Base-by-base conservation (phyloP, 1,140 invertebrate species). In the Zaprionus gabonicus region DNA sequence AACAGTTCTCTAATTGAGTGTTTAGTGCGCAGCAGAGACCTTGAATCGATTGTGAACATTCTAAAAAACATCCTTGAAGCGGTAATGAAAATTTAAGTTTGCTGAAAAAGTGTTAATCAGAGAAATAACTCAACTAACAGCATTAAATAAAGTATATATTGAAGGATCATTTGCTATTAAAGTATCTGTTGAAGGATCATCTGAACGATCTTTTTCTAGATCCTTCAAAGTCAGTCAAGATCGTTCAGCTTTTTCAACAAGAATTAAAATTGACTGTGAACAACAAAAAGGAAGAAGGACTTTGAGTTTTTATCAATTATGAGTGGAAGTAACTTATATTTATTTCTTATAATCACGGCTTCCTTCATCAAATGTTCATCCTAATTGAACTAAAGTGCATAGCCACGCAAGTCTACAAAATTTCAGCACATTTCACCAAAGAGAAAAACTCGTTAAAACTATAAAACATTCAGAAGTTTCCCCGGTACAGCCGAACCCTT, bases 61-160 rank as follows among this genome's bases (percentile, higher is more conserved):
- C 5, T 23, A 1, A 23, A 13, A 53, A 58, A 41, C 25, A 75
- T 85, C 82, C 81, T 84, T 80, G 41, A 34, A 36, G 44, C 58
- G 66, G 58, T 74, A 44, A 64, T 41, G 4, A 15, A 71, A 70
- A 31, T 23, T 49, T 12, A 72, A 34, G 59, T 28, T 56, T 1
- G 1, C 5, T 15, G 2, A n/a, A 7, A 51, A 51, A 51, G 46
- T 51, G 20, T 51, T 51, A 13, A 15, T 0, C 7, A 31, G 12
- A 0, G 4, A 31, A 10, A n/a, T 20, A 25, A 51, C 10, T 51
- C 4, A 23, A 49, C 4, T 3, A 49, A 23, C 17, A 12, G 46
- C 46, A 10, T 20, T 5, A 25, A 20, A 25, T 41, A 51, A 51
- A 12, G 15, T 5, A 44, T n/a, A 20, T 20, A 1, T 27, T 27